phyloP scores from a whole-genome alignment of 2,797 vertebrate genomes.

The Coregonus ussuriensis region DNA sequence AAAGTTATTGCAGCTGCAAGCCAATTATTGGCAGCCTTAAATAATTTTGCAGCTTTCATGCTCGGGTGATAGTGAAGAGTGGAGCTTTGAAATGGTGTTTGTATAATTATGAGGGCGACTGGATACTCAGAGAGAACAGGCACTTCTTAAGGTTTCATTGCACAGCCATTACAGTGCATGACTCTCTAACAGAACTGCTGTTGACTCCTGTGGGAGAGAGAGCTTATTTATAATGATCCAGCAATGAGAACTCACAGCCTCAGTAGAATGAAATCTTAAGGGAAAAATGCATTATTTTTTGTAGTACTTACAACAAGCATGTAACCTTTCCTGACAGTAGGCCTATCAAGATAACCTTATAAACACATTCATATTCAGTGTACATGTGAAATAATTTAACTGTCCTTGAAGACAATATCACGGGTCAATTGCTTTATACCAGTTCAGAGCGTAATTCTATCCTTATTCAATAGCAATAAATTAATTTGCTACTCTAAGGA shows the following conservation, averaged over 20 bases:
- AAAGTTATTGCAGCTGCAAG: conserved; percentile 71
- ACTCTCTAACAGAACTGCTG: neutral
- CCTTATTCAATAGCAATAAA: conserved; percentile 34
- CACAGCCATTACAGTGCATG: neutral
- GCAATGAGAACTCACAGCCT: neutral
- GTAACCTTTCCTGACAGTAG: conserved; percentile 1
- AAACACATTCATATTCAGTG: conserved; percentile 27
- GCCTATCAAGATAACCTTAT: neutral
- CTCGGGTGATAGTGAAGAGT: conserved; percentile 42
- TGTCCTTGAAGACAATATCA: conserved; percentile 36
- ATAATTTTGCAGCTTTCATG: conserved; percentile 45
- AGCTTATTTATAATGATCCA: neutral
- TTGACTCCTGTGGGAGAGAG: neutral
- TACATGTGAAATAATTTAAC: conserved; percentile 32
- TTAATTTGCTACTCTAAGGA: conserved; percentile 54
- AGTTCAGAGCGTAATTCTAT: conserved; percentile 48
- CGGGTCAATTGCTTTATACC: conserved; percentile 41
- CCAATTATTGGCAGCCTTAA: conserved; percentile 58
- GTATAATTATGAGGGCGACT: too few relatives aligned
- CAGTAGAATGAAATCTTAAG: neutral
- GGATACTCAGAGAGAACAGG: too few relatives aligned
- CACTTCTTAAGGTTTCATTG: neutral
- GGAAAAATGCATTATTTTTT: neutral
- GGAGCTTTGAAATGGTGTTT: conserved; percentile 27
- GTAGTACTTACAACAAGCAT: neutral